Evolutionary conservation across 1,140 invertebrate genomes (phyloP), one percentile per base, ranked within the genome.

Genomic region (Eubasilissa regina): DNA sequence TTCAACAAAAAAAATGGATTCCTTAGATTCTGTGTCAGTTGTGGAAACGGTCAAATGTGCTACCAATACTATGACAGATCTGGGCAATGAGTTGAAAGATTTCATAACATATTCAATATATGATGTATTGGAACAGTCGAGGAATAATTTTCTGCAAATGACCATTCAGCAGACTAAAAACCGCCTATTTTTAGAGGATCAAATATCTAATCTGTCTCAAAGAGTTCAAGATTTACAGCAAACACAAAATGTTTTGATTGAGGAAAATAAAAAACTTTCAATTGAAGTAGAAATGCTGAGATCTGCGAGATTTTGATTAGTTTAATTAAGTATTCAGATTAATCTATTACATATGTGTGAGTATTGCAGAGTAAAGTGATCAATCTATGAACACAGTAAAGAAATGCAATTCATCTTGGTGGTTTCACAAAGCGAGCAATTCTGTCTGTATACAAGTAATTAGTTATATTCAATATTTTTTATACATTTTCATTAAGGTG

Each of bases 161-260:
- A 88, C 87, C 84, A 87, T 89, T 85, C 86, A 85, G 25, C 83
- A 89, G 58, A 88, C 87, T 9, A 89, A 89, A 83, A 87, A 89
- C 76, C 87, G 87, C 77, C 79, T 89, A 72, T 89, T 85, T 84
- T 84, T 89, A 73, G 88, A 89, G 79, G 89, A 89, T 73, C 86
- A 89, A 73, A 80, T 89, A 15, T 17, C 77, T 12, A 81, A 51
- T 7, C 84, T 89, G 81, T 85, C 83, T 80, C 84, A 87, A 55
- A 86, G 88, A 81, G 84, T 89, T 60, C 80, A 86, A 70, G 83
- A 78, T 68, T 82, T 89, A 64, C 82, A 85, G 51, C 84, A 87
- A 75, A 86, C 86, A 58, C 87, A 89, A 83, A 86, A 85, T 81
- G 83, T 84, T 21, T 83, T 89, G 64, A 76, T 88, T 21, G 88